phyloP scores from a whole-genome alignment of 2,113 vertebrate species.

The Syngnathus scovelli region DNA sequence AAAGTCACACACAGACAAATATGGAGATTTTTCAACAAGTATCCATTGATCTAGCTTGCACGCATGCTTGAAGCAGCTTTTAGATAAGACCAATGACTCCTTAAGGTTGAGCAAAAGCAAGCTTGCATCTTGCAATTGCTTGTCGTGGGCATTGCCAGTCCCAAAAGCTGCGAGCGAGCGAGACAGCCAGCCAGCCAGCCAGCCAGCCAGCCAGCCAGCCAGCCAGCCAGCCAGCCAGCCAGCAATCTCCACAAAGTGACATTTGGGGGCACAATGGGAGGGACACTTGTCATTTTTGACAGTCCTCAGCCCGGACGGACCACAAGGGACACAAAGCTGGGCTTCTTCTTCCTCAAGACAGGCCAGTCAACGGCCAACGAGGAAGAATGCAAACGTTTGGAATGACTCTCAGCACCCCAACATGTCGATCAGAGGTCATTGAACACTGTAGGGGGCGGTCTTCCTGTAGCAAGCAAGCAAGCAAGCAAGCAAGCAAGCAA shows the following conservation, averaged over 20 bases:
- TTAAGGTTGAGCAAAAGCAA: constrained; percentile 14
- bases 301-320: constrained; percentile 29
- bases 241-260: constrained; percentile 22
- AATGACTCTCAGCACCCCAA: too few relatives aligned
- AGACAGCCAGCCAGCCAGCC: neutral
- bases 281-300: constrained; percentile 48
- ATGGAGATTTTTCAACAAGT: constrained; percentile 22
- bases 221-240: neutral
- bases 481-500: too few relatives aligned
- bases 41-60: constrained; percentile 16
- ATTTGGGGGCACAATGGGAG: constrained; percentile 46
- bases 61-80: constrained; percentile 36
- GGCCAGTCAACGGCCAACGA: constrained; percentile 43
- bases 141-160: constrained; percentile 25
- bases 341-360: constrained; percentile 22
- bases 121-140: neutral
- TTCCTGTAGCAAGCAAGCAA: too few relatives aligned
- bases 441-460: too few relatives aligned
- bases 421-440: too few relatives aligned
- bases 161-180: constrained; percentile 36
- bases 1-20: constrained; percentile 45
- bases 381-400: constrained; percentile 24
- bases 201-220: neutral
- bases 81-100: constrained; percentile 9
- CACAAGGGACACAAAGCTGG: constrained; percentile 35